Evolutionary conservation across 2,888 invertebrate species (phyloP).

Genomic region (Epistrophe grossulariae): DNA sequence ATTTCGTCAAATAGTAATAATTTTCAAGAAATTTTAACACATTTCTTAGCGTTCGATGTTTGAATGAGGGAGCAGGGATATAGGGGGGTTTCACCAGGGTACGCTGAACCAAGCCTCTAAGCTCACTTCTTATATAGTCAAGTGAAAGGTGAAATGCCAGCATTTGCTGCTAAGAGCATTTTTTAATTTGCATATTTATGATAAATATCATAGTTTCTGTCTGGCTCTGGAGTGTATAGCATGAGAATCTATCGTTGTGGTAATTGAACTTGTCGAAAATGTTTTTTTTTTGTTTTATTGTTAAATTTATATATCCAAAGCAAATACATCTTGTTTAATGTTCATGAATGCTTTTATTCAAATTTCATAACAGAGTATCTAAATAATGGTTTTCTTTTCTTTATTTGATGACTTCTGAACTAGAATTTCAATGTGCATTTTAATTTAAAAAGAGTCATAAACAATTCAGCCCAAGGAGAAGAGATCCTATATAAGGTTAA

Average conservation of each 20-base stretch:
- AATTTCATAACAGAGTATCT: background rate
- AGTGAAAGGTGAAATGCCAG: constrained; percentile 71
- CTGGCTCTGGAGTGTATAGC: constrained; percentile 5
- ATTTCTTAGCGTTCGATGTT: constrained; percentile 19
- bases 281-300: background rate
- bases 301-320: background rate
- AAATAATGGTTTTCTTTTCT: background rate
- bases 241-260: constrained; percentile 44
- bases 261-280: constrained; percentile 27
- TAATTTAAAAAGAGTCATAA: too few species aligned
- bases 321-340: background rate
- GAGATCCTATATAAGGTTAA: too few species aligned
- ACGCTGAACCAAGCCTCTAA: constrained; percentile 33
- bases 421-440: too few species aligned
- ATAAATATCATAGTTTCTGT: constrained; percentile 58
- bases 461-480: too few species aligned
- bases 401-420: background rate
- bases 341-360: too few species aligned
- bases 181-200: constrained; percentile 69
- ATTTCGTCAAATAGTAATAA: constrained; percentile 65
- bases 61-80: background rate
- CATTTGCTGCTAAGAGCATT: constrained; percentile 52
- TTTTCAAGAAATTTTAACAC: constrained; percentile 53
- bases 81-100: constrained; percentile 35
- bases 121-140: constrained; percentile 25